Percentiles rank a stretch among this genome's conserved stretches.
phyloP scores from a whole-genome alignment of 1,140 invertebrate species.

The Cydia fagiglandana region DNA sequence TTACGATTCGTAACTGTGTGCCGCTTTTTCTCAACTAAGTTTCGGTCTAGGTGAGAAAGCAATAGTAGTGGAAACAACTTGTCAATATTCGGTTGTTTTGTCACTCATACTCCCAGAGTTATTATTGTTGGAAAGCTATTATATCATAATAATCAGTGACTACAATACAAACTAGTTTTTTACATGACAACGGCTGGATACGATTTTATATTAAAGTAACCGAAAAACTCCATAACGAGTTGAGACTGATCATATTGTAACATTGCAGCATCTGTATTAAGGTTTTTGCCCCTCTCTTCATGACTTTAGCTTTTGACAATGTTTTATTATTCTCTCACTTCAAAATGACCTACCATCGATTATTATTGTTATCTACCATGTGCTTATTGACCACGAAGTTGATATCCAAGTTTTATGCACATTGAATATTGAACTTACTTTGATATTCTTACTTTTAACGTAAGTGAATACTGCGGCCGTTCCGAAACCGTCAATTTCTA shows the following conservation, averaged over 20 bases:
- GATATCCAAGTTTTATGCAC: background rate
- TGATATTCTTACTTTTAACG: too few species aligned
- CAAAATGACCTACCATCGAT: background rate
- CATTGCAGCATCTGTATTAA: background rate
- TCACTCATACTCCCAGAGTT: too few species aligned
- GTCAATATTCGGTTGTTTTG: too few species aligned
- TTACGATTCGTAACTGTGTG: too few species aligned
- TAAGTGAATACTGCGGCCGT: too few species aligned
- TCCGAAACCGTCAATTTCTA: too few species aligned
- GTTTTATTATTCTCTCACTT: background rate
- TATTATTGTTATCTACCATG: background rate
- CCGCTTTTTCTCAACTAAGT: too few species aligned
- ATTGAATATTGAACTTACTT: background rate
- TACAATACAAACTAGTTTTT: background rate
- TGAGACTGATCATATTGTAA: background rate
- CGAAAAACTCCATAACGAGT: background rate
- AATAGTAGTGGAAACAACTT: too few species aligned
- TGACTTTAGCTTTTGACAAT: constrained; percentile 1
- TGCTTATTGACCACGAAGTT: background rate
- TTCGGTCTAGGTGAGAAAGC: too few species aligned
- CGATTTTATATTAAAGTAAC: background rate
- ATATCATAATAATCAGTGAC: too few species aligned
- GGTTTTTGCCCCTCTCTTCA: background rate
- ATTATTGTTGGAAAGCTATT: too few species aligned
- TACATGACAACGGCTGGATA: background rate